Conservation (phyloP, 2,888 invertebrate genomes). For the Esperia sulphurella region DNA sequence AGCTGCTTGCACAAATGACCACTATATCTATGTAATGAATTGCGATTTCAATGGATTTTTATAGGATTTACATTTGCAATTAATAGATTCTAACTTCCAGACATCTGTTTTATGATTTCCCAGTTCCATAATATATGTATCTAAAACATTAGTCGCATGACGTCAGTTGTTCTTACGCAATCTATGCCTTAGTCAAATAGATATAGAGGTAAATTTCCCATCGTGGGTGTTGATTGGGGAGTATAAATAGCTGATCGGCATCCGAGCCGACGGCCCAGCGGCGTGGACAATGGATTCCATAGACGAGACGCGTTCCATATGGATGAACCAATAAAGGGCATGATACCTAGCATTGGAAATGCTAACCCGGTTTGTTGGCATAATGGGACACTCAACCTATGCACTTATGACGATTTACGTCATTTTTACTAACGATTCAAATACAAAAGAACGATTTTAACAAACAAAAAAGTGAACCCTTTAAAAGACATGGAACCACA, state of each 20-base stretch:
- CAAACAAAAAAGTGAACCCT: too few species aligned
- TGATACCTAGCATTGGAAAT: conserved; percentile 43
- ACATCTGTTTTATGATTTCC: background rate
- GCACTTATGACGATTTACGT: too few species aligned
- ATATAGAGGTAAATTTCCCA: conserved; percentile 42
- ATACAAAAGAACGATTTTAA: too few species aligned
- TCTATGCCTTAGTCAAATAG: conserved; percentile 24
- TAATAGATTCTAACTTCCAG: background rate
- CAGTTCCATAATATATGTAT: background rate
- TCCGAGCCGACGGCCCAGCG: conserved; percentile 29
- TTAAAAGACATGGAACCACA: too few species aligned
- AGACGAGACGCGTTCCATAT: conserved; percentile 73
- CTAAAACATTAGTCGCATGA: background rate
- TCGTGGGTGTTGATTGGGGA: conserved; percentile 52
- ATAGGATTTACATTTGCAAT: background rate
- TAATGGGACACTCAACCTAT: too few species aligned
- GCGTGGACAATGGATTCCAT: conserved; percentile 72
- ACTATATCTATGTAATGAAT: too few species aligned
- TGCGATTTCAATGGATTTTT: too few species aligned
- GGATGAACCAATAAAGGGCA: conserved; percentile 68
- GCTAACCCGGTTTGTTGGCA: conserved; percentile 27
- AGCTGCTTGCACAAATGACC: too few species aligned
- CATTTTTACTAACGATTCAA: too few species aligned
- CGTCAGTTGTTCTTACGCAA: conserved; percentile 24
- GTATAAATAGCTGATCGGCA: conserved; percentile 66